phyloP scores from a whole-genome alignment of 2,888 invertebrate genomes.

The Blastobasis adustella region DNA sequence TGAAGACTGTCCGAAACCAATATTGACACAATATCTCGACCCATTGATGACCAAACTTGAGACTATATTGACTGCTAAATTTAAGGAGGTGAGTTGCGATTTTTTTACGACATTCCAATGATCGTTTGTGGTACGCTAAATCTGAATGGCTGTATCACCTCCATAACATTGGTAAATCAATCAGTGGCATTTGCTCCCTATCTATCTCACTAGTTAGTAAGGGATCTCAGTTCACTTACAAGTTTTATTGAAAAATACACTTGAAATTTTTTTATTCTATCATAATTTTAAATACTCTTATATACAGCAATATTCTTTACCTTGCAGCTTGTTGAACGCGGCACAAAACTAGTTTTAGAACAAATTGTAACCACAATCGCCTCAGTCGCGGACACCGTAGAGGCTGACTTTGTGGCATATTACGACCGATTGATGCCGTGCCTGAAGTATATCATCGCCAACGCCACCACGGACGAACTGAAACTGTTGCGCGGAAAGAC shows the following conservation, averaged over 20 bases:
- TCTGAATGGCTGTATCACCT: constrained; percentile 46
- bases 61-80: constrained; percentile 90
- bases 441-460: constrained; percentile 96
- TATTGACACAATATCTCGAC: constrained; percentile 92
- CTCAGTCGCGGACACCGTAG: constrained; percentile 98
- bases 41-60: constrained; percentile 94
- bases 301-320: constrained; percentile 6
- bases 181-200: constrained; percentile 60
- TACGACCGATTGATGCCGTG: constrained; percentile 96
- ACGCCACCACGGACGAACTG: constrained; percentile 90
- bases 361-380: constrained; percentile 99
- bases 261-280: too few relatives aligned
- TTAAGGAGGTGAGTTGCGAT: constrained; percentile 82
- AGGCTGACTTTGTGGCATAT: constrained; percentile 95
- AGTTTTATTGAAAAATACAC: too few relatives aligned
- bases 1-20: constrained; percentile 97
- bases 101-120: constrained; percentile 12
- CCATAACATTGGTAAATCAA: constrained; percentile 70
- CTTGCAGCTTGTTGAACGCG: constrained; percentile 86
- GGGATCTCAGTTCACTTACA: constrained; percentile 67
- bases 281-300: too few relatives aligned
- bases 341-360: constrained; percentile 96
- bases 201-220: constrained; percentile 46
- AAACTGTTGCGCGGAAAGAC: constrained; percentile 97
- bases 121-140: constrained; percentile 62